Evolutionary conservation across 2,113 vertebrate genomes (phyloP).

Genomic region (Alethe diademata): DNA sequence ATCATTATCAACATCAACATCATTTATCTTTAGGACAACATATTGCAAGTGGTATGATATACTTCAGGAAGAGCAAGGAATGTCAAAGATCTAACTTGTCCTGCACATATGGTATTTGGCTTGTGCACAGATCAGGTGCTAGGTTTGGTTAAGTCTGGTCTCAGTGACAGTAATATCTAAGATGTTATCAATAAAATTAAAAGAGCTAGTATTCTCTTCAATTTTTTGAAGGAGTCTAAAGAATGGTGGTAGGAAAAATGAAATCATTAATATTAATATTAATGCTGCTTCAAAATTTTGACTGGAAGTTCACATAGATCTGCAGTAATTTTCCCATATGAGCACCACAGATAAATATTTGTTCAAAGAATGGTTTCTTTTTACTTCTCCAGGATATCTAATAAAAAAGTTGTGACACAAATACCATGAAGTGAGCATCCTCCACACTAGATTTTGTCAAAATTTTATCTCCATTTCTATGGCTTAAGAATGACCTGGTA

Average conservation of each 20-base stretch:
- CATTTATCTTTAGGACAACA: neutral
- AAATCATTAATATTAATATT: neutral
- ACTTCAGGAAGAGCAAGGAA: neutral
- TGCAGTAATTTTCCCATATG: neutral
- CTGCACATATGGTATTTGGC: neutral
- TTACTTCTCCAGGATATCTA: neutral
- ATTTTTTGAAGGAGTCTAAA: neutral
- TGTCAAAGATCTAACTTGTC: neutral
- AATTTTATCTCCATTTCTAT: neutral
- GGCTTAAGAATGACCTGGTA: neutral
- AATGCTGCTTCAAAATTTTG: neutral
- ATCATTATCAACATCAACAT: constrained; percentile 33
- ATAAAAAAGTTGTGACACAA: neutral
- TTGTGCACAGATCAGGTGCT: neutral
- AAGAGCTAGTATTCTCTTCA: neutral
- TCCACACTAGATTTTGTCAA: neutral
- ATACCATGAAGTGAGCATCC: neutral
- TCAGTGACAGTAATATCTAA: neutral
- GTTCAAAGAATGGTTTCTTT: neutral
- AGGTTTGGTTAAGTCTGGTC: neutral
- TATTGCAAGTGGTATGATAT: neutral
- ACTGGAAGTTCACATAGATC: neutral
- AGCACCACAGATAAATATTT: neutral
- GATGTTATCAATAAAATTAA: neutral
- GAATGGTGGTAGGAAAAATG: neutral